These are phyloP conservation scores for Cyclophora albipunctata DNA, from an alignment of 2,888 invertebrate genomes.

Conservation along the genomic window DNA sequence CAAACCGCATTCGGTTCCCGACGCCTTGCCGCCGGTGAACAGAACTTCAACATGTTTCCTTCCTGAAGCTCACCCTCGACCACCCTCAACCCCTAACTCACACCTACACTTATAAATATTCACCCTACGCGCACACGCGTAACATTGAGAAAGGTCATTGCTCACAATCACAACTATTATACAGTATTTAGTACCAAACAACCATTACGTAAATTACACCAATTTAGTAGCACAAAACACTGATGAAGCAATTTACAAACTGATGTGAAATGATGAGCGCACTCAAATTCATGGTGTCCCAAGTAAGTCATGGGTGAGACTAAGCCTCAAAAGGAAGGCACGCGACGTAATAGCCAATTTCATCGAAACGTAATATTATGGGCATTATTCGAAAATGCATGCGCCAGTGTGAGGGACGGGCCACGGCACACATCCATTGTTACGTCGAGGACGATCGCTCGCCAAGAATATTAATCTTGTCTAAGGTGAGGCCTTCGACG, in stretches of 20 bases:
- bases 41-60: constrained; percentile 77
- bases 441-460: constrained; percentile 55
- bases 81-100: constrained; percentile 25
- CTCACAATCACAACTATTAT: constrained; percentile 17
- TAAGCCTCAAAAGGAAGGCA: constrained; percentile 47
- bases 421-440: constrained; percentile 54
- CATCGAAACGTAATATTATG: constrained; percentile 66
- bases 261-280: constrained; percentile 7
- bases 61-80: constrained; percentile 33
- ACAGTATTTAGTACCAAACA: constrained; percentile 18
- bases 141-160: constrained; percentile 29
- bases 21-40: constrained; percentile 74
- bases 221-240: constrained; percentile 25
- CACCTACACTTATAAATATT: constrained; percentile 19
- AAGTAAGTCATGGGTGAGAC: constrained; percentile 57
- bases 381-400: constrained; percentile 72
- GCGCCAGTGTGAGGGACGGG: constrained; percentile 57
- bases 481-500: constrained; percentile 45
- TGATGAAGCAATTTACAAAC: constrained; percentile 24
- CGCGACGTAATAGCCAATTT: constrained; percentile 59
- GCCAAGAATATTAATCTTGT: constrained; percentile 70
- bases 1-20: constrained; percentile 69
- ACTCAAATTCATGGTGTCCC: constrained; percentile 26
- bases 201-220: constrained; percentile 21
- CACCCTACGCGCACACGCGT: constrained; percentile 26